These are phyloP conservation scores for Drosophila putrida DNA, from an alignment of 2,888 invertebrate species.

Conservation along the genomic window DNA sequence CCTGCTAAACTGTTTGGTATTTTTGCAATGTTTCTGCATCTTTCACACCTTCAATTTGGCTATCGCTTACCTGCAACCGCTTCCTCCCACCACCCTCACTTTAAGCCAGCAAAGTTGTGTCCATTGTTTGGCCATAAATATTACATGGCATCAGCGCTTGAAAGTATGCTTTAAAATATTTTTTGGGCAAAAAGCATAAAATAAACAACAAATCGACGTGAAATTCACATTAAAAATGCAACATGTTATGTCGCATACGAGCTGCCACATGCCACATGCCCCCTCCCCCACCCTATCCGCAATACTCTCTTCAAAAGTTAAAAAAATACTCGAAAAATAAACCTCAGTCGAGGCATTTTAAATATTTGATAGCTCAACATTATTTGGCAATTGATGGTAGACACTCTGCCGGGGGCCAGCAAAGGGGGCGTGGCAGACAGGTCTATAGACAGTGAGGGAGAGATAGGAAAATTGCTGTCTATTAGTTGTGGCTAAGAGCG, in stretches of 20 bases:
- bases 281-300: too few relatives aligned
- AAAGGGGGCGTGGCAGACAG: slow-evolving; percentile 15
- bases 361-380: slow-evolving; percentile 76
- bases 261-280: neutral
- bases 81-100: neutral
- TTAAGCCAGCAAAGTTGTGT: slow-evolving; percentile 9
- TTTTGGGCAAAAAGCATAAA: slow-evolving; percentile 39
- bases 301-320: neutral
- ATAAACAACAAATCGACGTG: slow-evolving; percentile 50
- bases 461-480: slow-evolving; percentile 32
- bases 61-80: too few relatives aligned
- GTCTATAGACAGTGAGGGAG: neutral
- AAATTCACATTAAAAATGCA: slow-evolving; percentile 77
- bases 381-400: slow-evolving; percentile 74
- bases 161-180: slow-evolving; percentile 74
- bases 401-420: slow-evolving; percentile 12
- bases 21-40: slow-evolving; percentile 45
- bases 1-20: slow-evolving; percentile 58
- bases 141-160: slow-evolving; percentile 37
- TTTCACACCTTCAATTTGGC: slow-evolving; percentile 42
- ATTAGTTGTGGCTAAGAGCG: slow-evolving; percentile 72
- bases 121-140: slow-evolving; percentile 57
- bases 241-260: slow-evolving; percentile 78
- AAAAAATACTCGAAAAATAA: slow-evolving; percentile 23
- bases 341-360: slow-evolving; percentile 64